These are phyloP conservation scores for Hapalemur alaotrensis DNA, from an alignment of 2,797 vertebrate species.

Conservation along the genomic window DNA sequence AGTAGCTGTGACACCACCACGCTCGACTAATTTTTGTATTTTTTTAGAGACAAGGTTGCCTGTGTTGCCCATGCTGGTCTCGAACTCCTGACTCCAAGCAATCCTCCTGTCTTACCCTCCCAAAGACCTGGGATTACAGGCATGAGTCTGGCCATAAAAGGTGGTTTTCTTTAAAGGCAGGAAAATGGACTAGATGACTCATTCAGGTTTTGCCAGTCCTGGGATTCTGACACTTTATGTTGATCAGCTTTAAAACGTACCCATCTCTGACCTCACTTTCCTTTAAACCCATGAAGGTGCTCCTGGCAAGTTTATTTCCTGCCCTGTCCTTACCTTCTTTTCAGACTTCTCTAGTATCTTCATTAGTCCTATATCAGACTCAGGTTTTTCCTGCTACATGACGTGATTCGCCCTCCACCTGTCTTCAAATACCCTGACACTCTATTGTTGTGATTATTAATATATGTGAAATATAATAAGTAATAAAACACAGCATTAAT, in stretches of 20 bases:
- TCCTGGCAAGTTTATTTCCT: not conserved
- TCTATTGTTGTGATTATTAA: not conserved
- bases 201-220: not conserved
- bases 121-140: not conserved
- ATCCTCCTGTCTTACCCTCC: not conserved
- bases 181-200: not conserved
- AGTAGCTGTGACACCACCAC: not conserved
- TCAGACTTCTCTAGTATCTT: not conserved
- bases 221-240: slow-evolving; percentile 6
- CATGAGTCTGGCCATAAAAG: not conserved
- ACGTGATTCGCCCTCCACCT: not conserved
- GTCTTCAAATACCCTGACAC: not conserved
- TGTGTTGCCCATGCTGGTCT: not conserved
- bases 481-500: not conserved
- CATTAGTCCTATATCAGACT: not conserved
- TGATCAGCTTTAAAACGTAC: not conserved
- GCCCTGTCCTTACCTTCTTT: not conserved
- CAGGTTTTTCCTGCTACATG: not conserved
- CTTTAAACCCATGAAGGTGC: not conserved
- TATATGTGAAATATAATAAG: not conserved
- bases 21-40: not conserved
- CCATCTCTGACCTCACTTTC: not conserved
- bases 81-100: not conserved
- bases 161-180: slow-evolving; percentile 11
- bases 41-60: not conserved